phyloP scores from a whole-genome alignment of 2,797 vertebrate genomes.

The Oryzias sinensis region DNA sequence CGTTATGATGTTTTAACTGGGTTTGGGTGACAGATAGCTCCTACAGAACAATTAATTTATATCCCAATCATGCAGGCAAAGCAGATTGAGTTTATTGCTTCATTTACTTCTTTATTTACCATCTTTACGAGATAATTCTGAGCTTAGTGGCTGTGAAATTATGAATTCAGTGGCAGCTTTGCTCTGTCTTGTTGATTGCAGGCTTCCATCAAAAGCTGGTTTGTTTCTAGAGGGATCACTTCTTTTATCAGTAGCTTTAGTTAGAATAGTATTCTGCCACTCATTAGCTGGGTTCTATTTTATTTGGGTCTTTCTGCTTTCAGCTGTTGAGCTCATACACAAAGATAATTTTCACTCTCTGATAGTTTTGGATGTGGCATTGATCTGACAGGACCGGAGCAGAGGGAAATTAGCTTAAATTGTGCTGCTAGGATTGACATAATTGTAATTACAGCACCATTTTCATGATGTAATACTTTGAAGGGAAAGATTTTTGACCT shows the following conservation, averaged over 20 bases:
- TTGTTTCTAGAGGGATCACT: slow-evolving; percentile 17
- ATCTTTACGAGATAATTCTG: slow-evolving; percentile 1
- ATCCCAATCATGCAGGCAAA: no score
- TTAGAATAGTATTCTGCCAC: slow-evolving; percentile 25
- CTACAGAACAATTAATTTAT: neutral
- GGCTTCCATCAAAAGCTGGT: slow-evolving; percentile 19
- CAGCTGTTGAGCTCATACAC: slow-evolving; percentile 13
- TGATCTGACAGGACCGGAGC: slow-evolving; percentile 2
- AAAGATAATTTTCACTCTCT: slow-evolving; percentile 13
- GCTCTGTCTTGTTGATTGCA: slow-evolving; percentile 9
- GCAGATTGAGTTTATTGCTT: no score
- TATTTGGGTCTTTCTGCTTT: slow-evolving; percentile 25
- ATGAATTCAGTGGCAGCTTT: slow-evolving; percentile 1
- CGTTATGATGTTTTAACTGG: slow-evolving; percentile 4
- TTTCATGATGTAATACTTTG: no score
- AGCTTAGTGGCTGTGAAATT: slow-evolving; percentile 11
- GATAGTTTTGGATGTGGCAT: slow-evolving; percentile 3
- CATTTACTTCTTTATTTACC: neutral
- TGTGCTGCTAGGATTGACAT: no score
- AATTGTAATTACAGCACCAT: no score
- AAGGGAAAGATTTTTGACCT: no score
- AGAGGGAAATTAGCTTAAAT: slow-evolving; percentile 13
- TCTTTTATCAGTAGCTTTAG: slow-evolving; percentile 11
- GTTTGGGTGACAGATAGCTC: neutral
- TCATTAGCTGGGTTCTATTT: slow-evolving; percentile 26